Conservation (phyloP, 2,797 vertebrate species). For the Gymnoscopelus braueri region DNA sequence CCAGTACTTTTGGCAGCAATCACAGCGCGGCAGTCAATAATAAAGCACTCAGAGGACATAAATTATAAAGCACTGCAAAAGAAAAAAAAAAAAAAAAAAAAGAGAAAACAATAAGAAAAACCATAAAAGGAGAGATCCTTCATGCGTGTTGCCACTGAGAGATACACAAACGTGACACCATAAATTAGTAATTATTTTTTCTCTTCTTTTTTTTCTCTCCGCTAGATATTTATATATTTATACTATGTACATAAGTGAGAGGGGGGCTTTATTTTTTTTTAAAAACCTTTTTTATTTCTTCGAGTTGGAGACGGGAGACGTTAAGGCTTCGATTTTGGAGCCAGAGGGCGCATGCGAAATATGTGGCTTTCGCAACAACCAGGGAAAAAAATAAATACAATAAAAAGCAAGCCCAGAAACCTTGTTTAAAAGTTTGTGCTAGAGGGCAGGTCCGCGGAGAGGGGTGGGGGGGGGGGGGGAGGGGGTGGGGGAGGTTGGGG, state of each 20-base stretch:
- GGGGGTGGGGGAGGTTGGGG: conserved; percentile 20
- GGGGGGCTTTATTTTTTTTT: conserved; percentile 28
- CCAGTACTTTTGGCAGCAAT: conserved; percentile 70
- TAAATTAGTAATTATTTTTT: conserved; percentile 80
- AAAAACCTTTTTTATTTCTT: not conserved
- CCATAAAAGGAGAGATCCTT: conserved; percentile 74
- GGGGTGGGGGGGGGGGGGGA: not conserved
- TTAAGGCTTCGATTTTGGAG: conserved; percentile 77
- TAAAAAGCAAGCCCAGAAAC: no score
- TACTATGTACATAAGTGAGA: conserved; percentile 76
- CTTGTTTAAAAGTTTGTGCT: conserved; percentile 55
- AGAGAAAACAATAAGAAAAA: conserved; percentile 41
- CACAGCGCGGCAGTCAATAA: conserved; percentile 77
- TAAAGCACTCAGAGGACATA: conserved; percentile 78
- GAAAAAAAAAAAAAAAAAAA: conserved; percentile 50
- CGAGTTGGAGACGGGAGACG: conserved; percentile 58
- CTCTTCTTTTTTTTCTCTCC: conserved; percentile 26
- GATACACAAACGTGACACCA: conserved; percentile 82
- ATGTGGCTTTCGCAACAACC: conserved; percentile 27
- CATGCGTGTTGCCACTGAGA: conserved; percentile 79
- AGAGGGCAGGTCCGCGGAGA: conserved; percentile 37
- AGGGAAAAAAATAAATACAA: conserved; percentile 7
- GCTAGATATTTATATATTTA: conserved; percentile 85
- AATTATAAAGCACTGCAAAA: conserved; percentile 83
- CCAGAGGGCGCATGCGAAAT: conserved; percentile 36